These are phyloP conservation scores for Melanaphis sacchari DNA, from an alignment of 1,140 invertebrate genomes.

Conservation along the genomic window DNA sequence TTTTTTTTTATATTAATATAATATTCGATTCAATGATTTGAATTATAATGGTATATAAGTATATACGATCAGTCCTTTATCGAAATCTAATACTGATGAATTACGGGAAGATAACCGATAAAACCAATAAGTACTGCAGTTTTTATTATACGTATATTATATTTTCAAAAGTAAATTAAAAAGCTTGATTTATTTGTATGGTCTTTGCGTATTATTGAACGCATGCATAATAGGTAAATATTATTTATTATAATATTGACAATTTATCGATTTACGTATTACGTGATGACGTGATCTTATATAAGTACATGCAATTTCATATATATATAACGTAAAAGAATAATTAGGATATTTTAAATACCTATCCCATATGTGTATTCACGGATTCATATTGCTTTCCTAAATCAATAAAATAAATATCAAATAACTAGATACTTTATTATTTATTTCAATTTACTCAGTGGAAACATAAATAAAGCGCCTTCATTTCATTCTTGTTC, in stretches of 20 bases:
- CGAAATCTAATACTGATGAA: neutral
- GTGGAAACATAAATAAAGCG: neutral
- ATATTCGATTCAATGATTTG: neutral
- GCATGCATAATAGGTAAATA: neutral
- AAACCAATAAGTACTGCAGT: too few species aligned
- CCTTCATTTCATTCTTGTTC: neutral
- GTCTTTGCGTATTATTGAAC: neutral
- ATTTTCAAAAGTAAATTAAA: neutral
- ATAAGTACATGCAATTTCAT: neutral
- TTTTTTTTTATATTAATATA: too few species aligned
- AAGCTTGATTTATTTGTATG: neutral
- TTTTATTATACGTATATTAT: neutral
- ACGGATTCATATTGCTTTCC: neutral
- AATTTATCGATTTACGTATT: neutral
- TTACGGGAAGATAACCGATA: neutral
- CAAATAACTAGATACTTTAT: neutral
- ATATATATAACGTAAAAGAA: neutral
- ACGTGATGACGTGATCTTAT: neutral
- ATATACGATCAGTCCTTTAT: neutral
- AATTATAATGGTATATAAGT: neutral
- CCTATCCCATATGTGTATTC: neutral
- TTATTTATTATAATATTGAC: neutral
- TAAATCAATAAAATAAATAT: neutral
- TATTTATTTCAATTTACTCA: neutral
- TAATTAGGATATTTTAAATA: neutral